Evolutionary conservation across 2,888 invertebrate species (phyloP).

Genomic region (Chymomyza caudatula): DNA sequence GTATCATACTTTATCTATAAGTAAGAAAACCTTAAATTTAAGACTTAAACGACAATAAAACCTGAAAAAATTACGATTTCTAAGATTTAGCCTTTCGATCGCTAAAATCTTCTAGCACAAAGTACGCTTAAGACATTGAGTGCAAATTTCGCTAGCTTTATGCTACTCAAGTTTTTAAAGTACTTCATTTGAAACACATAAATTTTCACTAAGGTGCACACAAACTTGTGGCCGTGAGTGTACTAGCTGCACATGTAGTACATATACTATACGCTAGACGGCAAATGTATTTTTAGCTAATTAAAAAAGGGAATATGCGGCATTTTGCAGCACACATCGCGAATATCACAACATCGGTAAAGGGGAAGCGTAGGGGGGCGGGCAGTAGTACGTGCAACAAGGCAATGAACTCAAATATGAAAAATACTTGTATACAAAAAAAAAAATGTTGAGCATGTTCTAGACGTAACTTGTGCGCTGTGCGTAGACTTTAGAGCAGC

Average conservation of each 20-base stretch:
- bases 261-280: not conserved
- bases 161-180: not conserved
- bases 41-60: too few species aligned
- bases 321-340: not conserved
- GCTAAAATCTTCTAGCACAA: too few species aligned
- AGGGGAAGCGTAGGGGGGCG: not conserved
- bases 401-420: constrained; percentile 55
- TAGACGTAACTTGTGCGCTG: constrained; percentile 10
- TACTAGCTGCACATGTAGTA: not conserved
- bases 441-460: not conserved
- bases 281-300: constrained; percentile 49
- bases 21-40: too few species aligned
- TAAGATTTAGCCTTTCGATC: too few species aligned
- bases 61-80: too few species aligned
- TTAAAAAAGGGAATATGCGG: constrained; percentile 23
- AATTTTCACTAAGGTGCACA: not conserved
- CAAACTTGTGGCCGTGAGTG: not conserved
- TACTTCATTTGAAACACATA: too few species aligned
- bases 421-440: not conserved
- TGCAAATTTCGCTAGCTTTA: too few species aligned
- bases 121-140: too few species aligned
- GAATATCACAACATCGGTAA: constrained; percentile 12
- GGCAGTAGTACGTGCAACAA: constrained; percentile 47
- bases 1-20: too few species aligned
- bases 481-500: constrained; percentile 37